Evolutionary conservation across 1,140 invertebrate species (phyloP).

Genomic region (Philaenus spumarius): DNA sequence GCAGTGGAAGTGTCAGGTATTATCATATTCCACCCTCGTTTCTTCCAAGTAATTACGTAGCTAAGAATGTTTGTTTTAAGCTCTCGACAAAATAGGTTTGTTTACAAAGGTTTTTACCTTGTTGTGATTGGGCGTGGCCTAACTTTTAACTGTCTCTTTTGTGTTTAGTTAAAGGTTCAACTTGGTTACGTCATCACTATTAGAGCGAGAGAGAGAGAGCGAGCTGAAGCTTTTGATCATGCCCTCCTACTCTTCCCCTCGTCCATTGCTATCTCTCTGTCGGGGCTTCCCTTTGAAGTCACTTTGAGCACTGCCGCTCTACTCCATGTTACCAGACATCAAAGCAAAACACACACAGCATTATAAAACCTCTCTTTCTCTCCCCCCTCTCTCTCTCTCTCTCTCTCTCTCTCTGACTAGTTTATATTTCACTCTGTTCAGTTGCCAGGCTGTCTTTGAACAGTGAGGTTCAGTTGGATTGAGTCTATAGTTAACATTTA

Average conservation of each 20-base stretch:
- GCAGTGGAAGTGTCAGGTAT: no score
- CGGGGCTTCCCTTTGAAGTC: slow-evolving; percentile 29
- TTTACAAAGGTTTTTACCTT: no score
- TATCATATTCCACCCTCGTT: no score
- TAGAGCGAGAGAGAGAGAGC: not conserved
- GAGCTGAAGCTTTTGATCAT: slow-evolving; percentile 9
- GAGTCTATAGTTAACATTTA: no score
- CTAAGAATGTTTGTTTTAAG: no score
- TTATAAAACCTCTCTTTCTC: slow-evolving; percentile 30
- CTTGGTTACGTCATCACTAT: slow-evolving; percentile 15
- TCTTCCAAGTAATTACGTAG: no score
- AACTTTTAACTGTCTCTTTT: slow-evolving; percentile 22
- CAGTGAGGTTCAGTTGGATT: slow-evolving; percentile 3
- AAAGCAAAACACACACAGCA: slow-evolving; percentile 25
- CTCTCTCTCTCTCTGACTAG: slow-evolving; percentile 26
- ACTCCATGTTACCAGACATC: slow-evolving; percentile 16
- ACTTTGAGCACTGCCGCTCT: slow-evolving; percentile 23
- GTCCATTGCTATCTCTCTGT: slow-evolving; percentile 28
- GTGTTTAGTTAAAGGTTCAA: slow-evolving; percentile 18
- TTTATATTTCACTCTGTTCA: slow-evolving; percentile 32
- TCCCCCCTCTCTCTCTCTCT: slow-evolving; percentile 18
- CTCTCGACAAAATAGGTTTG: no score
- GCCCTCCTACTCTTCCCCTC: slow-evolving; percentile 7
- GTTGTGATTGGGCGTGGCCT: slow-evolving; percentile 8
- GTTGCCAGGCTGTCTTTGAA: slow-evolving; percentile 25